Evolutionary conservation across 2,113 vertebrate species (phyloP).

Genomic region (Tinamus guttatus): DNA sequence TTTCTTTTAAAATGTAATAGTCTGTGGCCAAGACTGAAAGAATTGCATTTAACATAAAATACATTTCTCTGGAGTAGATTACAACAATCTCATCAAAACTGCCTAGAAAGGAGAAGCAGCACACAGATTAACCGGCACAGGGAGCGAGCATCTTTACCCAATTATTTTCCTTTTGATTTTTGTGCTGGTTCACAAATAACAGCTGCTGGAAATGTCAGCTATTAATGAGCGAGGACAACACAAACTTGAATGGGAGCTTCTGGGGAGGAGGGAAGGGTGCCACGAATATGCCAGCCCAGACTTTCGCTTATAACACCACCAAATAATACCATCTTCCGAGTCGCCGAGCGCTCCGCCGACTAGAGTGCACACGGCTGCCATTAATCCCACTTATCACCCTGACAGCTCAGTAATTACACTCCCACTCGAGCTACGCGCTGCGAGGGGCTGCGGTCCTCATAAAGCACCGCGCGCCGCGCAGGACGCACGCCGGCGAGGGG

Average conservation of each 20-base stretch:
- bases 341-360: conserved; percentile 85
- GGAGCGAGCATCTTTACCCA: conserved; percentile 73
- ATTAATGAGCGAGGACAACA: conserved; percentile 76
- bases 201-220: conserved; percentile 87
- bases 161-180: conserved; percentile 80
- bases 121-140: conserved; percentile 33
- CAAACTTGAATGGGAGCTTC: conserved; percentile 79
- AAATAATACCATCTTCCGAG: conserved; percentile 89
- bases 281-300: conserved; percentile 83
- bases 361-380: conserved; percentile 90
- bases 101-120: conserved; percentile 35
- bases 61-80: background rate
- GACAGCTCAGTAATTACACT: conserved; percentile 93
- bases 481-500: conserved; percentile 80
- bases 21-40: background rate
- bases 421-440: conserved; percentile 81
- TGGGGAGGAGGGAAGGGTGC: conserved; percentile 55
- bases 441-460: conserved; percentile 84
- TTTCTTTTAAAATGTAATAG: conserved; percentile 33
- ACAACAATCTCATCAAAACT: conserved; percentile 50
- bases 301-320: conserved; percentile 87
- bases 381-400: conserved; percentile 95
- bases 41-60: conserved; percentile 2
- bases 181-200: conserved; percentile 85
- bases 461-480: conserved; percentile 79